phyloP scores from a whole-genome alignment of 2,113 vertebrate species.

The Podarcis raffonei region DNA sequence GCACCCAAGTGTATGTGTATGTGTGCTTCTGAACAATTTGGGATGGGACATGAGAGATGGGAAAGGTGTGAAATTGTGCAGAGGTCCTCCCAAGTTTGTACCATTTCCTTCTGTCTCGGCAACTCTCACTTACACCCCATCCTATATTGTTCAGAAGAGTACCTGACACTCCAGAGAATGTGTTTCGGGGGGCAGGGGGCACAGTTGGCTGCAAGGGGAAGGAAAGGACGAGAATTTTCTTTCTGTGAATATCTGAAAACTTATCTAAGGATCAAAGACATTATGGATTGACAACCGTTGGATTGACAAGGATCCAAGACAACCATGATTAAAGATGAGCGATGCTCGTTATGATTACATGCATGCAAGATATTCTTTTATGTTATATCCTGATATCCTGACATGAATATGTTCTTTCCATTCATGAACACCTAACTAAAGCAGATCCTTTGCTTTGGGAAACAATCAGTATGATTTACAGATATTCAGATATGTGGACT shows the following conservation, averaged over 20 bases:
- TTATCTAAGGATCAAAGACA: background rate
- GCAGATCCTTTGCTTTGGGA: background rate
- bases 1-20: no score
- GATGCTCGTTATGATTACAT: background rate
- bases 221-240: background rate
- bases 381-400: background rate
- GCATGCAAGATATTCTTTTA: background rate
- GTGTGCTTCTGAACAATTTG: no score
- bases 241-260: background rate
- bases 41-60: no score
- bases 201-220: background rate
- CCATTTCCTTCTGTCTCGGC: no score
- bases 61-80: no score
- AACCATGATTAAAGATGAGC: background rate
- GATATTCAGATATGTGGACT: conserved; percentile 12
- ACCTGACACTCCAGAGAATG: no score
- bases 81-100: no score
- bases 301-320: no score
- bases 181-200: no score
- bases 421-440: conserved; percentile 1
- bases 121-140: no score
- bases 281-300: background rate
- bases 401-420: background rate
- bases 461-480: background rate
- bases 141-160: no score